Evolutionary conservation across 2,797 vertebrate species (phyloP).

Genomic region (Hapalemur alaotrensis): DNA sequence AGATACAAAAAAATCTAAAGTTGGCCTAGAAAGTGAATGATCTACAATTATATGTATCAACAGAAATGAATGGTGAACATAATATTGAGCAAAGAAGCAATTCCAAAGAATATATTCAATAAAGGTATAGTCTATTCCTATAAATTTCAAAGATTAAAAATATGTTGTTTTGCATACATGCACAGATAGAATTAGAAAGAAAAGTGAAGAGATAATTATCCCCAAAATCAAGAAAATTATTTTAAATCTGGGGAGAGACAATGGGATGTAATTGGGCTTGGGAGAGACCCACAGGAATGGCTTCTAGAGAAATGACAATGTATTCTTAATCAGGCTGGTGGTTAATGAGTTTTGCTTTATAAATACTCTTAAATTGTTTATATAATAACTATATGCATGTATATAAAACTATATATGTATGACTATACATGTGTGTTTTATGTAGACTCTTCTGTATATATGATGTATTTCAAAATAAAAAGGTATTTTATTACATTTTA

Average conservation of each 20-base stretch:
- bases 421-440: not conserved
- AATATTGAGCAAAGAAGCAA: not conserved
- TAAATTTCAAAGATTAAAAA: slow-evolving; percentile 4
- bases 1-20: not conserved
- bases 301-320: not conserved
- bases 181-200: not conserved
- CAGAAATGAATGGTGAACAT: not conserved
- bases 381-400: not conserved
- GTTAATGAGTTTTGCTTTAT: not conserved
- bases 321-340: not conserved
- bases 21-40: not conserved
- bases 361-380: not conserved
- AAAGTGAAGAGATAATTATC: not conserved
- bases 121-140: not conserved
- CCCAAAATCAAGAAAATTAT: not conserved
- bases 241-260: not conserved
- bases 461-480: slow-evolving; percentile 29
- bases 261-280: not conserved
- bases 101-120: not conserved
- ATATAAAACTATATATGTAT: not conserved
- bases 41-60: not conserved
- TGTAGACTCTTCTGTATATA: not conserved
- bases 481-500: not conserved
- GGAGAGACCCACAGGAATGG: not conserved
- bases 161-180: not conserved